These are phyloP conservation scores for Sesamia nonagrioides DNA, from an alignment of 1,140 invertebrate species.

Conservation along the genomic window DNA sequence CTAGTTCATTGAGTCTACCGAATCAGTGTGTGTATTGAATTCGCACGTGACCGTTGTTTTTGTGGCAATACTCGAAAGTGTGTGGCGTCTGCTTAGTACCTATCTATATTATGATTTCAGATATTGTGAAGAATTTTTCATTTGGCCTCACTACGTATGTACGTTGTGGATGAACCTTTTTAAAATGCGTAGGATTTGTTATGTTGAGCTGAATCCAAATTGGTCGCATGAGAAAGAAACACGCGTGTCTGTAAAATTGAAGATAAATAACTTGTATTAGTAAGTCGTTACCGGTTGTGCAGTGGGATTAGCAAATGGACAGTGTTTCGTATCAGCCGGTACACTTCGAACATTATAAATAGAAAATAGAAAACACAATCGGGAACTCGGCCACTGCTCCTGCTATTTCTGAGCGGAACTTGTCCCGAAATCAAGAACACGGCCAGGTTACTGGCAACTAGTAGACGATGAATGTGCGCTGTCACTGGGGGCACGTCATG, in stretches of 20 bases:
- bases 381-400: conserved; percentile 76
- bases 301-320: conserved; percentile 70
- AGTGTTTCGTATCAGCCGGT: conserved; percentile 69
- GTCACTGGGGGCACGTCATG: conserved; percentile 65
- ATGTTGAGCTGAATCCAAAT: conserved; percentile 58
- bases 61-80: conserved; percentile 6
- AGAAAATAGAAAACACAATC: conserved; percentile 70
- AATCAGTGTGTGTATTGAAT: neutral
- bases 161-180: conserved; percentile 38
- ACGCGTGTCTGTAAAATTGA: conserved; percentile 58
- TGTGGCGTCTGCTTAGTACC: conserved; percentile 28
- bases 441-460: conserved; percentile 67
- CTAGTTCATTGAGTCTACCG: neutral
- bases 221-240: conserved; percentile 55
- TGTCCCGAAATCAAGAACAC: conserved; percentile 73
- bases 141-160: conserved; percentile 13
- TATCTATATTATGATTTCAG: conserved; percentile 32
- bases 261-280: conserved; percentile 62
- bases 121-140: conserved; percentile 39
- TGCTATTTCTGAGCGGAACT: conserved; percentile 77
- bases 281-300: conserved; percentile 61
- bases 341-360: conserved; percentile 75
- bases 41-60: neutral
- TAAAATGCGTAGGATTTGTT: conserved; percentile 58
- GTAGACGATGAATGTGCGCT: conserved; percentile 62